Evolutionary conservation across 2,113 vertebrate genomes (phyloP), one percentile per base, ranked within the genome.

Genomic region (Pluvianellus socialis): DNA sequence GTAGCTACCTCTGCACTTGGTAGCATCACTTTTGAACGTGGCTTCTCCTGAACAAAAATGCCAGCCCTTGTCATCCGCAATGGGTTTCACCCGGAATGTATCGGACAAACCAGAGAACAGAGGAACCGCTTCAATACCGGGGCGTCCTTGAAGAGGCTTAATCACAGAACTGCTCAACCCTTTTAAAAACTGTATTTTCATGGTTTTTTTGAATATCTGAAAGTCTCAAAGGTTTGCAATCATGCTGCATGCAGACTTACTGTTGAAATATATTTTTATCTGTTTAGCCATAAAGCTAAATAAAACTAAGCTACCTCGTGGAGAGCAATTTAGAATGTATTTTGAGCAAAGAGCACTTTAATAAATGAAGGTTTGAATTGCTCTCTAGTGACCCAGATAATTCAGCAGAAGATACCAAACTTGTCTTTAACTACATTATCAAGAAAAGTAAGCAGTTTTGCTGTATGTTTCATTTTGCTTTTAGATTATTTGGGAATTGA

Each of bases 121-220:
- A 79, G 70, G 62, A 94, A 82, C 4, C 0, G 0, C 45, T 44
- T 62, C 1, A 6, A 5, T 1, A 23, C 4, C 0, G 0, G 20
- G 14, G 33, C 66, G 79, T 44, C 70, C 58, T 56, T n/a, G 30
- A 44, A 76, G 70, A 19, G 62, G 21, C 20, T 90, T 80, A 79
- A 91, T 59, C 32, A 59, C 42, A 79, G 38, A 94, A 81, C 16
- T 6, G 27, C 23, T 85, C 42, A 91, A n/a, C 4, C n/a, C 86
- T 63, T 70, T 38, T 3, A 68, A 70, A 79, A 88, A 53, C 1
- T 7, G 0, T 20, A 9, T 61, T 95, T 91, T 90, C n/a, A 15
- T n/a, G 65, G 6, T 44, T 1, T 26, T 79, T 75, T 63, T 79
- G 16, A 75, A 24, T 47, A 66, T 26, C 67, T 47, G 35, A 85